Conservation (phyloP, 2,113 vertebrate genomes). For the Turdus rufiventris region DNA sequence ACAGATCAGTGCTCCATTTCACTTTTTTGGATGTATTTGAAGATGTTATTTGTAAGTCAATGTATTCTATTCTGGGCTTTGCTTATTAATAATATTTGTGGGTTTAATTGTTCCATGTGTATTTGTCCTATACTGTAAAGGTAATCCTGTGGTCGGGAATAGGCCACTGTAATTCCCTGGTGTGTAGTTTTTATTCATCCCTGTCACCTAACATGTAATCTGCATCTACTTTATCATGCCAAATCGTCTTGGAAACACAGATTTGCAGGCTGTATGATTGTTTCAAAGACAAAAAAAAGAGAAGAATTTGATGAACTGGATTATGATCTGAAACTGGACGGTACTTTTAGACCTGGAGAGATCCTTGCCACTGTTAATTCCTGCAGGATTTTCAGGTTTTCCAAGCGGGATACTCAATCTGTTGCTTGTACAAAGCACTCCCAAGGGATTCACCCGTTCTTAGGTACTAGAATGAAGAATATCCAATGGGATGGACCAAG, state of each 20-base stretch:
- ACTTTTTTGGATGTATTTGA: conserved; percentile 19
- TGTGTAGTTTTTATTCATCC: background rate
- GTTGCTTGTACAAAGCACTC: background rate
- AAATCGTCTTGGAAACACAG: background rate
- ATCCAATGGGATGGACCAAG: conserved; percentile 17
- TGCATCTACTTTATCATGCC: background rate
- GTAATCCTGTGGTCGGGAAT: background rate
- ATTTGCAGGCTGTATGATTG: background rate
- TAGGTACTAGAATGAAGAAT: conserved; percentile 20
- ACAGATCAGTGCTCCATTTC: conserved; percentile 46
- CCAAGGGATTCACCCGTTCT: background rate
- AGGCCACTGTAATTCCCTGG: background rate
- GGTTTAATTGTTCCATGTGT: conserved; percentile 12
- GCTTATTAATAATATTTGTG: conserved; percentile 12
- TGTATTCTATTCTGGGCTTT: conserved; percentile 7
- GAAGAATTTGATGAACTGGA: background rate
- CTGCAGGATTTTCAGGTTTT: background rate
- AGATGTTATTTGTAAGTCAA: background rate
- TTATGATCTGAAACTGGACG: conserved; percentile 3
- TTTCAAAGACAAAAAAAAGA: background rate
- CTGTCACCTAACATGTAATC: background rate
- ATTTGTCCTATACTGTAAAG: conserved; percentile 22
- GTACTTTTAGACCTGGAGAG: background rate
- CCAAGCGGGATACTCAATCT: fast-evolving
- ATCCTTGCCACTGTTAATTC: background rate